Percentiles rank a stretch among this genome's conserved stretches.
Evolutionary conservation across 2,113 vertebrate genomes (phyloP).

Genomic region (Tiliqua scincoides): DNA sequence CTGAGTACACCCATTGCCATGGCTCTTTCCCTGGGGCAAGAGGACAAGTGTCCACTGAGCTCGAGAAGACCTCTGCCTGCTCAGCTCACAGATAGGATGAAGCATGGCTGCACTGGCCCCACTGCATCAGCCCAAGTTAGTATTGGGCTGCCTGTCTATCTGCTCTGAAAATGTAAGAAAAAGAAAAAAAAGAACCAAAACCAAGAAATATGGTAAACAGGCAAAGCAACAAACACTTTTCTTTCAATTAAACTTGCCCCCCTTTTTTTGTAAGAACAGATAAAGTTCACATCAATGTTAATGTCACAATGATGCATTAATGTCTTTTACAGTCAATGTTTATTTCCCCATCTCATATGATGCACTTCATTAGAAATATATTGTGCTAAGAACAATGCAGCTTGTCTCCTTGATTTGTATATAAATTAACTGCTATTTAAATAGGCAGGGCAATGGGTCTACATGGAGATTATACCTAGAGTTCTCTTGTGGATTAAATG

Average conservation of each 20-base stretch:
- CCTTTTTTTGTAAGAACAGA: background rate
- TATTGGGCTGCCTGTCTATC: too few relatives aligned
- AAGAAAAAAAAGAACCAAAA: background rate
- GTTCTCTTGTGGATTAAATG: conserved; percentile 71
- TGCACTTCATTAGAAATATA: conserved; percentile 60
- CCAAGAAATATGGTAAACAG: conserved; percentile 26
- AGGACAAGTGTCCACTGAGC: too few relatives aligned
- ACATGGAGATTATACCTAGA: conserved; percentile 57
- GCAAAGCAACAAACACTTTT: conserved; percentile 6
- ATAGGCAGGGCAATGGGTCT: conserved; percentile 63
- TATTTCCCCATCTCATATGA: conserved; percentile 46
- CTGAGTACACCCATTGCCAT: too few relatives aligned
- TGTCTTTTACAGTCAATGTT: conserved; percentile 17
- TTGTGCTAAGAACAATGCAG: conserved; percentile 55
- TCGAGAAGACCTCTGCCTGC: too few relatives aligned
- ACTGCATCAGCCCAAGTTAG: too few relatives aligned
- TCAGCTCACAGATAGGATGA: too few relatives aligned
- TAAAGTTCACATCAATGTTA: conserved; percentile 1
- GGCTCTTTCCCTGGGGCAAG: too few relatives aligned
- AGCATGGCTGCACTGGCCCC: too few relatives aligned
- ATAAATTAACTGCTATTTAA: conserved; percentile 75
- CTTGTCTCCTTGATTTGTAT: conserved; percentile 64
- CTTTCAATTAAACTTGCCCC: conserved; percentile 11
- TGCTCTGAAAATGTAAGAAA: background rate
- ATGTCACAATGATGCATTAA: conserved; percentile 35